These are phyloP conservation scores for Darevskia mixta DNA, from an alignment of 2,797 vertebrate genomes.

Conservation along the genomic window DNA sequence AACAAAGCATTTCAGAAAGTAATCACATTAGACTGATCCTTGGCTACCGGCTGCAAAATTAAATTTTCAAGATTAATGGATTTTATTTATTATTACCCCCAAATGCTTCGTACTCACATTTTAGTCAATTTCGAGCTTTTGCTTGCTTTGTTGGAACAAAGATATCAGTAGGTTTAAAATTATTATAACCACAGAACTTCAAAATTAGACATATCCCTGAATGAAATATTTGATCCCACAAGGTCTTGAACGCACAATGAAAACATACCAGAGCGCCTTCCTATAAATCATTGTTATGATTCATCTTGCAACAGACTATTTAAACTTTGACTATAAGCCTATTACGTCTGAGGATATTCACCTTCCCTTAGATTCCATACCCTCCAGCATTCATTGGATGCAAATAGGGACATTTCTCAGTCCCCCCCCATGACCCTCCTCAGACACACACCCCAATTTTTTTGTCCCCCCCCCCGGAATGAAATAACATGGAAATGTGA, in stretches of 20 bases:
- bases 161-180: background rate
- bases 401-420: too few species aligned
- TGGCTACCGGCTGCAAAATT: constrained; percentile 31
- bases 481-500: too few species aligned
- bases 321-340: background rate
- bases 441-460: too few species aligned
- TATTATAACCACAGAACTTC: constrained; percentile 12
- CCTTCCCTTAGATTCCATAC: background rate
- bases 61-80: constrained; percentile 47
- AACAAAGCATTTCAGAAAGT: constrained; percentile 39
- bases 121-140: constrained; percentile 26
- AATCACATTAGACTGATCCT: constrained; percentile 39
- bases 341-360: background rate
- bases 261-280: background rate
- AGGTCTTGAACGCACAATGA: accelerated
- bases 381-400: too few species aligned
- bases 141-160: background rate
- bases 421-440: too few species aligned
- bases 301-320: background rate
- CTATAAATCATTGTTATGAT: background rate
- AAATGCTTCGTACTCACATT: constrained; percentile 37
- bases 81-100: constrained; percentile 46
- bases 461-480: too few species aligned
- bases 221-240: background rate
- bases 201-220: background rate